These are phyloP conservation scores for Arothron firmamentum DNA, from an alignment of 2,113 vertebrate species.

Conservation along the genomic window DNA sequence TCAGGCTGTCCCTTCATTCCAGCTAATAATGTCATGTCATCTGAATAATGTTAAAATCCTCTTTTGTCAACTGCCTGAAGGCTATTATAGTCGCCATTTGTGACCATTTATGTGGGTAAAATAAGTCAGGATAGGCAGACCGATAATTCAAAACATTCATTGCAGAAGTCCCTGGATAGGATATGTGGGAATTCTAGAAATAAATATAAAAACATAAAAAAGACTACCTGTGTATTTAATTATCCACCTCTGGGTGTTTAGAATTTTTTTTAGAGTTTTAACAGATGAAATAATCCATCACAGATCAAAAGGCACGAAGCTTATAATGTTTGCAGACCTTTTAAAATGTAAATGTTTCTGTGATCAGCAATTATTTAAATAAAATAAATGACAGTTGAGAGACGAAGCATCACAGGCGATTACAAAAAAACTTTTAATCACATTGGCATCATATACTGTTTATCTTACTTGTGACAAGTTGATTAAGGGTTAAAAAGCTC, in stretches of 20 bases:
- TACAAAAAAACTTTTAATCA: constrained; percentile 26
- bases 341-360: constrained; percentile 16
- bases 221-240: too few relatives aligned
- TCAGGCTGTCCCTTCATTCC: constrained; percentile 30
- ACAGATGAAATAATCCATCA: not conserved
- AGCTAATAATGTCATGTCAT: constrained; percentile 25
- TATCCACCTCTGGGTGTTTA: too few relatives aligned
- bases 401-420: constrained; percentile 5
- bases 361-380: constrained; percentile 15
- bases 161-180: constrained; percentile 4
- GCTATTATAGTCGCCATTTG: constrained; percentile 45
- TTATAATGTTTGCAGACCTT: constrained; percentile 10
- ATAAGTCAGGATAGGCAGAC: constrained; percentile 22
- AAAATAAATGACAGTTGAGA: constrained; percentile 4
- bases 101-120: constrained; percentile 25
- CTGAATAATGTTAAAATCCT: constrained; percentile 39
- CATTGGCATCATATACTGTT: not conserved
- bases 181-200: not conserved
- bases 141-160: constrained; percentile 24
- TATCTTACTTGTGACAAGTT: not conserved
- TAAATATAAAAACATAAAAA: too few relatives aligned
- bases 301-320: constrained; percentile 1
- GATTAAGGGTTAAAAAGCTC: constrained; percentile 7
- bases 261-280: not conserved
- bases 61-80: constrained; percentile 37